A percentile compares a stretch with the other conserved stretches of the same genome.
Evolutionary conservation across 2,797 vertebrate species (phyloP).

Genomic region (Notolabrus celidotus): DNA sequence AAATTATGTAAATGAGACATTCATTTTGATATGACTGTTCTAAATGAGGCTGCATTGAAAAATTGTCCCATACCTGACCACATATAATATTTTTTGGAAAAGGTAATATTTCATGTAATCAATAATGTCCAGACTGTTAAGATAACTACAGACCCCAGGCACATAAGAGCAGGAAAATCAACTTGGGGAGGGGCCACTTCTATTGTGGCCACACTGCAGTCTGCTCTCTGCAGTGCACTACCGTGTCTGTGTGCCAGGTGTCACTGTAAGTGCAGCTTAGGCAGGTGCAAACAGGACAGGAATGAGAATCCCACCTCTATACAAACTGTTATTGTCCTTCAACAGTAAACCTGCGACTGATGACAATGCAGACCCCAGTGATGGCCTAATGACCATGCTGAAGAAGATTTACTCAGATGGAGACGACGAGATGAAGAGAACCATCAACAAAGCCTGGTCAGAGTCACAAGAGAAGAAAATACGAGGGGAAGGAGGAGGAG

Average conservation of each 20-base stretch:
- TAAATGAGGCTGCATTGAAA: neutral
- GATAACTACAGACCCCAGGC: neutral
- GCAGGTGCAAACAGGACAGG: neutral
- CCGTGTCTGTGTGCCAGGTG: constrained; percentile 3
- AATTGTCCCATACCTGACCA: neutral
- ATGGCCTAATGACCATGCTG: constrained; percentile 95
- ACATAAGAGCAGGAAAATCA: neutral
- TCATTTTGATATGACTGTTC: too few species aligned
- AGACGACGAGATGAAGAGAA: constrained; percentile 98
- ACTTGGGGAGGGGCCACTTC: neutral
- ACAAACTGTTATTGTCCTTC: neutral
- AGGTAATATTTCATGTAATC: neutral
- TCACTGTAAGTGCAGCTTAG: neutral
- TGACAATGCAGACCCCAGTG: constrained; percentile 90
- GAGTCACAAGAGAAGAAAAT: constrained; percentile 97
- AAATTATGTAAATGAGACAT: too few species aligned
- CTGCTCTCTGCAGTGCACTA: constrained; percentile 12
- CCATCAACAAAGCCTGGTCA: constrained; percentile 98
- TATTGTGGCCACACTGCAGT: too few species aligned
- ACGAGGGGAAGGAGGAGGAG: constrained; percentile 90
- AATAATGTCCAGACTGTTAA: neutral
- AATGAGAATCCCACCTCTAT: neutral
- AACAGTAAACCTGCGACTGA: constrained; percentile 82
- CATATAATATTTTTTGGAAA: neutral
- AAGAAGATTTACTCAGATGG: constrained; percentile 98